These are phyloP conservation scores for Scartelaos histophorus DNA, from an alignment of 2,113 vertebrate genomes.

Conservation along the genomic window DNA sequence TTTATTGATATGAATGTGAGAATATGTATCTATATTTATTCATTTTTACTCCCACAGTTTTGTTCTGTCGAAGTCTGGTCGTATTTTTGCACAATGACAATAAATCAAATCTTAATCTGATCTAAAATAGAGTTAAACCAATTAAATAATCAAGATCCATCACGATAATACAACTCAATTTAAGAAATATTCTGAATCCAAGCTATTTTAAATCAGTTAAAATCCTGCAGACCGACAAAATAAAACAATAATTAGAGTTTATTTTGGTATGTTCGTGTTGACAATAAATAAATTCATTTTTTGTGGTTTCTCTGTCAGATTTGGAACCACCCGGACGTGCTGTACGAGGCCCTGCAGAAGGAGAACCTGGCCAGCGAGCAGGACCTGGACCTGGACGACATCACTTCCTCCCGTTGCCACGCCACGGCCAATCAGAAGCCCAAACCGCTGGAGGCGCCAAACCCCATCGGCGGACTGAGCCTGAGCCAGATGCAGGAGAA, in stretches of 20 bases:
- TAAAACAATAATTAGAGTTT: background rate
- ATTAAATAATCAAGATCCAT: too few relatives aligned
- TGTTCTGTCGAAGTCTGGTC: too few relatives aligned
- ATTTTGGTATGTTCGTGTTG: background rate
- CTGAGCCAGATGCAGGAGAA: constrained; percentile 89
- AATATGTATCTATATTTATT: too few relatives aligned
- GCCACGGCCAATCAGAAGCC: constrained; percentile 79
- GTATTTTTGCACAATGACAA: too few relatives aligned
- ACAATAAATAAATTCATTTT: background rate
- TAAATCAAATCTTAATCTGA: too few relatives aligned
- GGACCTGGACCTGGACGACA: constrained; percentile 93
- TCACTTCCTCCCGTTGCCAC: constrained; percentile 80
- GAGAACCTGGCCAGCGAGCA: constrained; percentile 91
- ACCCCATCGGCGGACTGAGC: constrained; percentile 84
- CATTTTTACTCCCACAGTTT: too few relatives aligned
- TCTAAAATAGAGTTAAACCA: too few relatives aligned
- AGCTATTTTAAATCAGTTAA: background rate
- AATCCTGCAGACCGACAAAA: background rate
- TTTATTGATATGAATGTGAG: too few relatives aligned
- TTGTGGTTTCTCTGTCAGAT: constrained; percentile 74
- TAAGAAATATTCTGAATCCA: background rate
- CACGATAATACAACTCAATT: too few relatives aligned
- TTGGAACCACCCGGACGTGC: constrained; percentile 95
- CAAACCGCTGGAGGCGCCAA: constrained; percentile 81
- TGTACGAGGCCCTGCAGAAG: constrained; percentile 94